Base-by-base conservation (phyloP, 2,888 invertebrate species). In the Cosmopolites sordidus region DNA sequence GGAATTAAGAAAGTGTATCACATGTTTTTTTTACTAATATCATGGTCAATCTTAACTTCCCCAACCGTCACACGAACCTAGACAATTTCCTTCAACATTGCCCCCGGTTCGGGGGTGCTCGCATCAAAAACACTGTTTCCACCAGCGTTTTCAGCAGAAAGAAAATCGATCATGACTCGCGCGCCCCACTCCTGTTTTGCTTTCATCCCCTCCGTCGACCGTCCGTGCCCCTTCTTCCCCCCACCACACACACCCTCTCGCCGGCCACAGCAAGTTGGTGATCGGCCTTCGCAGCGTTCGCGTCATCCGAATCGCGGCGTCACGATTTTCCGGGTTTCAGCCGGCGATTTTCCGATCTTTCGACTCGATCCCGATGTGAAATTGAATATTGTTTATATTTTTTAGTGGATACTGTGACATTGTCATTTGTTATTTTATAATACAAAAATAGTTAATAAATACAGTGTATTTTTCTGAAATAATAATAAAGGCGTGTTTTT, bases 81-180 rank as follows among this genome's bases (percentile, higher is more conserved):
- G 33, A 33, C 33, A 33, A 33, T 12, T 33, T 33, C 12, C 12
- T 12, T 12, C 11, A 33, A 11, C 33, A 33, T 33, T 12, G 12
- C 33, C 33, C 33, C 33, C 12, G 22, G 8, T 33, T 33, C 33
- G 12, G 33, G 11, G 22, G 46, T 30, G 30, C 33, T 38, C 47
- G 52, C 39, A 40, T 52, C 48, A 51, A 51, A 51, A 51, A 51
- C 51, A 51, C 44, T 30, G 40, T 40, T 39, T 51, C 44, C 44
- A 44, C 44, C 43, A 38, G 43, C 33, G 33, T 33, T 33, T 33
- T 33, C 27, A 48, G 53, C 53, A 22, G 48, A 43, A 53, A 53
- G 53, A 53, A 53, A 53, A 53, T 53, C 53, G 48, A 53, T 53
- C 45, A 44, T 33, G 43, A 44, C 38, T 16, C 17, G 30, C 41